Conservation (phyloP, 2,888 invertebrate genomes). For the Perizoma flavofasciatum region DNA sequence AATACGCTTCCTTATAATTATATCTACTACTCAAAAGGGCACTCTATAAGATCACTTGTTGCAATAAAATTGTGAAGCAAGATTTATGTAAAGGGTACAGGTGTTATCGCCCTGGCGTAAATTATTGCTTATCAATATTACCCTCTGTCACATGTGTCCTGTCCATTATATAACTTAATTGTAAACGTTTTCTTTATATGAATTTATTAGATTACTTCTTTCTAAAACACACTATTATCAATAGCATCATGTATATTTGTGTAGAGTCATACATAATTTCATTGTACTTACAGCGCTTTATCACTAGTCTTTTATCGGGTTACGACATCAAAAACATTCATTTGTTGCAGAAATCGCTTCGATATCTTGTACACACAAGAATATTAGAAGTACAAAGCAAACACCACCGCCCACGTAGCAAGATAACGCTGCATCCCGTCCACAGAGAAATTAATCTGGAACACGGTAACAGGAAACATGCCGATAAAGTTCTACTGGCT, state of each 20-base stretch:
- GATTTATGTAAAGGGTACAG: slow-evolving; percentile 62
- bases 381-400: slow-evolving; percentile 73
- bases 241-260: slow-evolving; percentile 14
- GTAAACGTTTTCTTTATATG: slow-evolving; percentile 54
- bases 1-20: slow-evolving; percentile 12
- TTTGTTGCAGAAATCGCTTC: slow-evolving; percentile 79
- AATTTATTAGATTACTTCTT: slow-evolving; percentile 46
- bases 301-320: slow-evolving; percentile 44
- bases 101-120: slow-evolving; percentile 63
- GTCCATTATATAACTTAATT: slow-evolving; percentile 23
- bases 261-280: slow-evolving; percentile 32
- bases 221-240: slow-evolving; percentile 24
- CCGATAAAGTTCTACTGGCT: slow-evolving; percentile 57
- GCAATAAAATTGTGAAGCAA: slow-evolving; percentile 43
- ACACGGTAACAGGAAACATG: slow-evolving; percentile 74
- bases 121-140: slow-evolving; percentile 56
- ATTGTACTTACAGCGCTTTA: slow-evolving; percentile 33
- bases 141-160: slow-evolving; percentile 31
- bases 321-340: slow-evolving; percentile 51
- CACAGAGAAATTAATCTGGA: slow-evolving; percentile 77
- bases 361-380: slow-evolving; percentile 78
- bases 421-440: slow-evolving; percentile 74
- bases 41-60: slow-evolving; percentile 10
- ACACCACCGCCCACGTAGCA: slow-evolving; percentile 71
- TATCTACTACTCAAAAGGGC: slow-evolving; percentile 6